Evolutionary conservation across 2,113 vertebrate genomes (phyloP), one percentile per base, ranked within the genome.

Genomic region (Poeciliopsis turrubarensis): DNA sequence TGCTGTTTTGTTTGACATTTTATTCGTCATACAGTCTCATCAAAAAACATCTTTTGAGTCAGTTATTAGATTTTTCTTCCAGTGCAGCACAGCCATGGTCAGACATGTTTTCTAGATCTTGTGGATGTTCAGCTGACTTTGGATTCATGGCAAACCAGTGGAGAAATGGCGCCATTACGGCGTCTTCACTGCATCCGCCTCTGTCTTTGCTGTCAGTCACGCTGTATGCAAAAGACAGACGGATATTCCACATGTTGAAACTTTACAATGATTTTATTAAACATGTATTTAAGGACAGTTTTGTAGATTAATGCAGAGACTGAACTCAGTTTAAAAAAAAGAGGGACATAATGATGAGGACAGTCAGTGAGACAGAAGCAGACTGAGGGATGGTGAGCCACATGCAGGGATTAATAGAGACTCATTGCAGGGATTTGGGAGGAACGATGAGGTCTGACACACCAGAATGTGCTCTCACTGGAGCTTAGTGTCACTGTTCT

Each of bases 351-450:
- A 61, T 60, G 62, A 83, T 64, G 77, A 70, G 72, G 64, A 77
- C 27, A 3, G 61, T 60, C 67, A 65, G 41, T 66, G 75, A 87
- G 75, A 81, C 77, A 80, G 72, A 86, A 83, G 83, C 75, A 77
- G 77, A 84, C 69, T 81, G 80, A 73, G 61, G 64, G 72, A 79
- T 62, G 44, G 75, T 47, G 79, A 78, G 74, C 66, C 73, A 84
- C 86, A 89, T 72, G 72, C 51, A 81, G 76, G 90, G 89, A 92
- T 90, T 90, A 91, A 90, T 89, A 87, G 73, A 15, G 69, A 78
- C 73, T 77, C 32, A 82, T 77, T 82, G 80, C 32, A 66, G 63
- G 89, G 87, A 92, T 91, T 89, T 87, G 32, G 65, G 61, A 79
- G 84, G 82, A 87, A 89, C 73, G 78, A 66, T 78, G 87, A 86